Evolutionary conservation across 2,113 vertebrate genomes (phyloP), one percentile per base, ranked within the genome.

Genomic region (Caranx melampygus): DNA sequence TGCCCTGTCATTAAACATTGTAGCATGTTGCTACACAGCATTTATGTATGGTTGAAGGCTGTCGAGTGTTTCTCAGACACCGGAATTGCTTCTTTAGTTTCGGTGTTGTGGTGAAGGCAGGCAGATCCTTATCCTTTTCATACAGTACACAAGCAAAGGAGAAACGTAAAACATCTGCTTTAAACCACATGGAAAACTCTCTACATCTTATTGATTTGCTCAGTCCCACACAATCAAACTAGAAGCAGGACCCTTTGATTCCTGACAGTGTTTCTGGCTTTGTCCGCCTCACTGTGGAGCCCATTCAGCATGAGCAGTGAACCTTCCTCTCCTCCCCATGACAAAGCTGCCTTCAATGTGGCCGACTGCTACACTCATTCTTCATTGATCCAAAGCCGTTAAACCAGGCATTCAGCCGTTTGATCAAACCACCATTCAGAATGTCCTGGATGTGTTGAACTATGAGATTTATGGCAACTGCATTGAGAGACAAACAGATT

Each of bases 401-500:
- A 81, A 96, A 90, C 80, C 88, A 98, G 51, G 95, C 95, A 0
- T 95, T 98, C 88, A 96, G 92, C 33, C 97, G 94, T 72, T 99
- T 99, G 88, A 94, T 97, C 81, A 95, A 90, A 67, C 97, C 97
- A 3, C 97, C 97, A 0, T 94, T 99, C 14, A 99, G 93, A 90
- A 99, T 98, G 93, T 99, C 97, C 94, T 99, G 97, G 90, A 99
- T 99, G 90, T 99, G 97, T 88, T 99, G 97, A 77, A 99, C 97
- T 0, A 99, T 99, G 72, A 99, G 94, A 90, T 98, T 99, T 89
- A 99, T 98, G 86, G 97, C 97, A 91, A 99, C 97, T 99, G 92
- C 6, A 79, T 8, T 33, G 15, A 8, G 37, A 85, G 31, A 85
- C 64, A 62, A 59, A 82, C 60, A 78, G 6, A 64, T 10, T 0